Conservation (phyloP, 2,797 vertebrate genomes). For the Chelon labrosus region DNA sequence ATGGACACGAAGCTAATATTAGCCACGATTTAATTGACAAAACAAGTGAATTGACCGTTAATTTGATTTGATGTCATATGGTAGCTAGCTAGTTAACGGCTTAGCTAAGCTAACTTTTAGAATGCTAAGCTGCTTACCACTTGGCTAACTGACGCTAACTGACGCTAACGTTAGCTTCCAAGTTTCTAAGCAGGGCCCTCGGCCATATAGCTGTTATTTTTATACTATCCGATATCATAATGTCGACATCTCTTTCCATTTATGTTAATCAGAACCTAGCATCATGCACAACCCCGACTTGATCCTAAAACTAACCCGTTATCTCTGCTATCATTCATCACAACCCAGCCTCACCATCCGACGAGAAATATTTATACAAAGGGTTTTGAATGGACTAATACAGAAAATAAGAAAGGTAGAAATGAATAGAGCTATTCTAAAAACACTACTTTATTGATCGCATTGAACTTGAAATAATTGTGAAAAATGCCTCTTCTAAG, state of each 20-base stretch:
- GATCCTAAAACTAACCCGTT: not conserved
- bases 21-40: accelerated
- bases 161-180: slow-evolving; percentile 1
- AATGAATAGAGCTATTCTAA: too few relatives aligned
- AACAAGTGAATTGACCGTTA: accelerated
- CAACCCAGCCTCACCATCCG: too few relatives aligned
- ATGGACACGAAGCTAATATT: too few relatives aligned
- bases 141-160: slow-evolving; percentile 1
- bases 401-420: too few relatives aligned
- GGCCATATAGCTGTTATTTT: slow-evolving; percentile 3
- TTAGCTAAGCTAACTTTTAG: not conserved
- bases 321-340: too few relatives aligned
- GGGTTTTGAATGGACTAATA: too few relatives aligned
- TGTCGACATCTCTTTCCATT: too few relatives aligned
- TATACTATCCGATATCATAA: too few relatives aligned
- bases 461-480: not conserved
- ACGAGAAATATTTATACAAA: too few relatives aligned
- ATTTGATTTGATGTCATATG: accelerated
- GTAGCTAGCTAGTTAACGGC: too few relatives aligned
- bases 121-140: slow-evolving; percentile 2
- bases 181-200: slow-evolving; percentile 30
- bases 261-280: not conserved
- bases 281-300: not conserved
- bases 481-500: too few relatives aligned
- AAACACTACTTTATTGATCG: too few relatives aligned